phyloP scores from a whole-genome alignment of 2,797 vertebrate species.

The Anas georgica region DNA sequence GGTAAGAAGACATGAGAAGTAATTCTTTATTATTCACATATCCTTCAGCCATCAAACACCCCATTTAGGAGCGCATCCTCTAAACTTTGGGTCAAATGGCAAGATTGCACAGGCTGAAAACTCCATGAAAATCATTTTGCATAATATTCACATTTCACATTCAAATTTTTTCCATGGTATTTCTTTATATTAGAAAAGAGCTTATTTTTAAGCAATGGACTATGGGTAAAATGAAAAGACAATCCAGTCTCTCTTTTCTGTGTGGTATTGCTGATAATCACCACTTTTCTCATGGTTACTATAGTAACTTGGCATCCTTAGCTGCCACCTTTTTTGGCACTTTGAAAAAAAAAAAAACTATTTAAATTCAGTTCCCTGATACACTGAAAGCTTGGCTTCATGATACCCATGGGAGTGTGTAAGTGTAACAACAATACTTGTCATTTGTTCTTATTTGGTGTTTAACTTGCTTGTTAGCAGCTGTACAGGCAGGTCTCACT shows the following conservation, averaged over 20 bases:
- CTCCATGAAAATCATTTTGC: background rate
- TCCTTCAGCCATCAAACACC: background rate
- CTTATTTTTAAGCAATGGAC: background rate
- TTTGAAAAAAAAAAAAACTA: slow-evolving; percentile 17
- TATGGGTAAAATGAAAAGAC: slow-evolving; percentile 9
- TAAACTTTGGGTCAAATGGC: background rate
- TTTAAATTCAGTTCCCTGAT: slow-evolving; percentile 55
- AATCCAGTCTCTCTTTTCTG: slow-evolving; percentile 26
- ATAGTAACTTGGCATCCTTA: slow-evolving; percentile 72
- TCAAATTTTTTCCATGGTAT: background rate
- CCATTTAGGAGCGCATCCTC: background rate
- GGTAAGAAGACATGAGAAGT: slow-evolving; percentile 26
- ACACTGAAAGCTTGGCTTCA: slow-evolving; percentile 35
- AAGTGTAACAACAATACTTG: slow-evolving; percentile 44
- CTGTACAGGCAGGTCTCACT: slow-evolving; percentile 1
- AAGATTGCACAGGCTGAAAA: background rate
- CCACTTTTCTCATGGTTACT: slow-evolving; percentile 62
- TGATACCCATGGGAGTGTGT: background rate
- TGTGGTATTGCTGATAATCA: slow-evolving; percentile 30
- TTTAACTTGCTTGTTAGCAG: slow-evolving; percentile 55
- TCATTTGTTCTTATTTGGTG: slow-evolving; percentile 33
- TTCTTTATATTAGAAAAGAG: background rate
- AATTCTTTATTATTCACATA: background rate
- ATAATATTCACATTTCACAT: background rate
- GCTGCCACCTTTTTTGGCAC: slow-evolving; percentile 61